Evolutionary conservation across 1,140 invertebrate species (phyloP), one percentile per base, ranked within the genome.

Genomic region (Platyura marginata): DNA sequence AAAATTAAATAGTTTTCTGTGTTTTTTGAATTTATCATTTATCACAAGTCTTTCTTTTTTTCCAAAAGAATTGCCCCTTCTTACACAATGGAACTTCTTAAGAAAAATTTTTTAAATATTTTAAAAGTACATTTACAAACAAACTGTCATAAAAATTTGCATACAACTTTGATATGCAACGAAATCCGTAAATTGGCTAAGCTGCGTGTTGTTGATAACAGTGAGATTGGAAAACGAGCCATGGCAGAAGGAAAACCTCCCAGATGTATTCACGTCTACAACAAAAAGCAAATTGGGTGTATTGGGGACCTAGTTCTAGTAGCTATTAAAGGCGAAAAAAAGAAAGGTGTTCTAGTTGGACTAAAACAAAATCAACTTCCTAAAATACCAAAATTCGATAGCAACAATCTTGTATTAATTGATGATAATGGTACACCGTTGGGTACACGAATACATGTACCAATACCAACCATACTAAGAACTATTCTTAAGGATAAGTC

Each of bases 261-360:
- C 0, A 80, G 75, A 63, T 74, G 79, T 55, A 91, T 92, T 51
- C 84, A 87, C 57, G 69, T 94, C 49, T 94, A 93, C 51, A 92
- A 89, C 53, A 88, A 87, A 66, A 66, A 50, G 51, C 65, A 63
- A 41, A 59, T 71, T 10, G 70, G 70, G 3, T 57, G 50, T 3
- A 68, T 69, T 68, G 89, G 89, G 25, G 88, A 92, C 55, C 81
- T 74, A 71, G 80, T 99, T 9, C 55, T 98, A 49, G 77, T 98
- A n/a, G 90, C 95, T 3, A 88, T 98, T 48, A 89, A 86, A 62
- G 94, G 94, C 21, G 81, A 97, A 58, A 98, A 93, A 71, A 93
- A 91, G 56, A 92, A 92, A 63, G 95, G 80, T 2, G 86, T 93
- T 46, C 68, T 98, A 38, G 93, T 98, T 19, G 95, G 95, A 1